Conservation (phyloP, 2,888 invertebrate species). For the Mechanitis mazaeus region DNA sequence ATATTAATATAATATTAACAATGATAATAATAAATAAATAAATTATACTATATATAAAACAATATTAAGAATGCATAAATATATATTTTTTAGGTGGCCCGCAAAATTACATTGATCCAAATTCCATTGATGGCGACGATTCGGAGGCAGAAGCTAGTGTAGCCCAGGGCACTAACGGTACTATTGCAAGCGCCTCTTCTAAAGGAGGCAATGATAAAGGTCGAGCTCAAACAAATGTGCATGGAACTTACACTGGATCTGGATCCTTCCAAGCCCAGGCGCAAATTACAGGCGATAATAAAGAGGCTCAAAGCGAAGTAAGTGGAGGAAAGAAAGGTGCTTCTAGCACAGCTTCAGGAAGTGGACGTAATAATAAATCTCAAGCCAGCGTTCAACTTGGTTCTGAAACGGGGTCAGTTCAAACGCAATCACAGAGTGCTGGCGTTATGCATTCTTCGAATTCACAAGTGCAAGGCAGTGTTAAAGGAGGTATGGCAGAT, state of each 20-base stretch:
- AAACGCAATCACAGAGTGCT: slow-evolving; percentile 85
- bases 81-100: slow-evolving; percentile 44
- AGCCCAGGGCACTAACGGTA: slow-evolving; percentile 75
- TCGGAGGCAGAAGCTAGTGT: slow-evolving; percentile 85
- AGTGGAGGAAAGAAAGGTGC: slow-evolving; percentile 85
- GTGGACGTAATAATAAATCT: slow-evolving; percentile 83
- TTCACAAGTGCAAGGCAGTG: slow-evolving; percentile 87
- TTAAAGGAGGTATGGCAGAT: slow-evolving; percentile 89
- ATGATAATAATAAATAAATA: no score
- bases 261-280: slow-evolving; percentile 91
- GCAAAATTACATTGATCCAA: slow-evolving; percentile 61
- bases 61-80: not conserved
- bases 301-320: slow-evolving; percentile 83
- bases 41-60: not conserved
- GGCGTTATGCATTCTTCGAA: slow-evolving; percentile 86
- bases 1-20: slow-evolving; percentile 2
- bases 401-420: slow-evolving; percentile 84
- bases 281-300: slow-evolving; percentile 84
- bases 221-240: slow-evolving; percentile 88
- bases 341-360: slow-evolving; percentile 84
- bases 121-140: slow-evolving; percentile 78
- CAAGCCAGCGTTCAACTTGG: slow-evolving; percentile 86
- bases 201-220: slow-evolving; percentile 86
- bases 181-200: slow-evolving; percentile 85
- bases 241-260: slow-evolving; percentile 85